These are phyloP conservation scores for Amiota minor DNA, from an alignment of 2,888 invertebrate genomes.

Conservation along the genomic window DNA sequence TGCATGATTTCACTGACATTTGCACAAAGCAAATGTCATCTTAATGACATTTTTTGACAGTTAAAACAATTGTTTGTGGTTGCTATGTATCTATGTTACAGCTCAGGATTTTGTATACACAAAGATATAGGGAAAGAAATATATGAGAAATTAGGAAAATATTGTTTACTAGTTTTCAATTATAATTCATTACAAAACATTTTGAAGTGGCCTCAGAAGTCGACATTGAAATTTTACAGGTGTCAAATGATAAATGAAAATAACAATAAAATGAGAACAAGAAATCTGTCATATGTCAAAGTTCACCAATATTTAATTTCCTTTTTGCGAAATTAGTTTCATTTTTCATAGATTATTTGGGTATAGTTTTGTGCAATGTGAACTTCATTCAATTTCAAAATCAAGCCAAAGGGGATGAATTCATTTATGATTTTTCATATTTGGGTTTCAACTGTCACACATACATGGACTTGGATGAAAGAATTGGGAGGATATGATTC, in stretches of 20 bases:
- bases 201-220: slow-evolving; percentile 37
- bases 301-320: slow-evolving; percentile 65
- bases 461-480: no score
- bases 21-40: slow-evolving; percentile 31
- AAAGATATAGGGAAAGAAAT: not conserved
- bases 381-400: not conserved
- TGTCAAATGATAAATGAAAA: slow-evolving; percentile 21
- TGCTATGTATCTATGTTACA: no score
- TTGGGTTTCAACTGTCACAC: no score
- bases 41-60: slow-evolving; percentile 29
- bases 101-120: no score
- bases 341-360: slow-evolving; percentile 9
- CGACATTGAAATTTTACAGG: slow-evolving; percentile 52
- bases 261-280: slow-evolving; percentile 38
- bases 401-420: no score
- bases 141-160: not conserved
- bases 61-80: slow-evolving; percentile 32
- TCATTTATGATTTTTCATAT: no score
- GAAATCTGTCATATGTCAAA: slow-evolving; percentile 65
- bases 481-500: not conserved
- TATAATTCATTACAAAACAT: slow-evolving; percentile 34
- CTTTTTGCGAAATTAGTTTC: slow-evolving; percentile 65
- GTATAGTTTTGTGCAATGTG: slow-evolving; percentile 27
- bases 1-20: slow-evolving; percentile 38
- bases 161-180: slow-evolving; percentile 47